Conservation (phyloP, 2,113 vertebrate species). For the Polypterus senegalus region DNA sequence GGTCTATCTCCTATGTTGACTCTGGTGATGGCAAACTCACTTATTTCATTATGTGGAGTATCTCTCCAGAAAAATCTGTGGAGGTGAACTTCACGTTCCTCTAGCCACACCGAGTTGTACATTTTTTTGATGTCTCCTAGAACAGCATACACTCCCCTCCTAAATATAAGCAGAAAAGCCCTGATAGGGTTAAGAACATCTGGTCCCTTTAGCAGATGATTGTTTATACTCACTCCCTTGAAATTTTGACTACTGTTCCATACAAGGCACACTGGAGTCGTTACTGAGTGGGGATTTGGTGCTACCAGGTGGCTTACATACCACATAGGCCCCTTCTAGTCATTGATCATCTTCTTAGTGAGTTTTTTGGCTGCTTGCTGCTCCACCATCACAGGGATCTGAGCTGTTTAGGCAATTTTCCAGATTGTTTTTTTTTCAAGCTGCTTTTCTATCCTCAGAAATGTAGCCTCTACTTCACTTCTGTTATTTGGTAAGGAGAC, state of each 20-base stretch:
- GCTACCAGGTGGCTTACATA: slow-evolving; percentile 9
- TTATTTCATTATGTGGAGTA: slow-evolving; percentile 3
- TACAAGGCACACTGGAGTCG: slow-evolving; percentile 13
- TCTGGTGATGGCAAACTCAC: neutral
- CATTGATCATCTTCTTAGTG: neutral
- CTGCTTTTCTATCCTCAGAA: neutral
- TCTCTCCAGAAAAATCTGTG: slow-evolving; percentile 14
- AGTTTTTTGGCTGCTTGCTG: slow-evolving; percentile 7
- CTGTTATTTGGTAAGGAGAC: no score
- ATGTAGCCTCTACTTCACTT: no score
- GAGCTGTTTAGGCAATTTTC: slow-evolving; percentile 7
- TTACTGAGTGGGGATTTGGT: slow-evolving; percentile 10
- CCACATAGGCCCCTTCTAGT: neutral
- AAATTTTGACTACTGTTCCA: slow-evolving; percentile 16
- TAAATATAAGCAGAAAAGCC: slow-evolving; percentile 9
- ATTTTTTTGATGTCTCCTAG: slow-evolving; percentile 11
- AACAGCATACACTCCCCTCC: slow-evolving; percentile 7
- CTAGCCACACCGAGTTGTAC: slow-evolving; percentile 15
- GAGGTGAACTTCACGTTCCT: slow-evolving; percentile 13
- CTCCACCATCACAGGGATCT: slow-evolving; percentile 9
- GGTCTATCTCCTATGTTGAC: slow-evolving; percentile 4
- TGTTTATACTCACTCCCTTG: slow-evolving; percentile 10
- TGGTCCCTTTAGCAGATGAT: slow-evolving; percentile 5
- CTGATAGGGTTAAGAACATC: neutral
- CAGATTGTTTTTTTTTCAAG: slow-evolving; percentile 2